phyloP scores from a whole-genome alignment of 2,113 vertebrate species.

The Polypterus senegalus region DNA sequence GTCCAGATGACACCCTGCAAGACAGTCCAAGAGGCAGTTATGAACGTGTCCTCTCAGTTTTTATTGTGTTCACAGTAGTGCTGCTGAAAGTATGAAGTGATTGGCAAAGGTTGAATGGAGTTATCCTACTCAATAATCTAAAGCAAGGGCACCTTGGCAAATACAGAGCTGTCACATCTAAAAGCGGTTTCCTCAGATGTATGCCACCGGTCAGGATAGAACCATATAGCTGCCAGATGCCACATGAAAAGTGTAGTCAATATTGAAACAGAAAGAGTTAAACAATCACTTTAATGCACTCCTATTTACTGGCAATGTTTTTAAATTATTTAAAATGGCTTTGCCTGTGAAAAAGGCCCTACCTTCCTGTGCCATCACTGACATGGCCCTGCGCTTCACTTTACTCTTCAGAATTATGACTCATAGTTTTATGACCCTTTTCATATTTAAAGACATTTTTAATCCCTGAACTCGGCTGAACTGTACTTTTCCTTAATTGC shows the following conservation, averaged over 20 bases:
- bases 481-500: slow-evolving; percentile 48
- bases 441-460: slow-evolving; percentile 24
- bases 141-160: too few relatives aligned
- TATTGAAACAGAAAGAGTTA: slow-evolving; percentile 23
- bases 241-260: slow-evolving; percentile 5
- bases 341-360: slow-evolving; percentile 18
- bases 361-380: slow-evolving; percentile 18
- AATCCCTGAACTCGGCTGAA: slow-evolving; percentile 37
- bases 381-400: slow-evolving; percentile 21
- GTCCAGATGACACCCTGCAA: too few relatives aligned
- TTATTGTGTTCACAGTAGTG: too few relatives aligned
- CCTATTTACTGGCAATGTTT: slow-evolving; percentile 22
- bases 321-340: slow-evolving; percentile 29
- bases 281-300: slow-evolving; percentile 37
- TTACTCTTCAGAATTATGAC: slow-evolving; percentile 36
- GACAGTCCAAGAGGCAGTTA: too few relatives aligned
- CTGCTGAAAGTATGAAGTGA: too few relatives aligned
- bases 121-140: too few relatives aligned
- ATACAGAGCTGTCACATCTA: too few relatives aligned
- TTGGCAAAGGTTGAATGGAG: too few relatives aligned
- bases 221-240: too few relatives aligned
- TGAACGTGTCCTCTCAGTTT: too few relatives aligned
- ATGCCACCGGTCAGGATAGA: too few relatives aligned
- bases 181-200: too few relatives aligned
- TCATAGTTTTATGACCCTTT: slow-evolving; percentile 42